Base-by-base conservation (phyloP, 2,888 invertebrate genomes). In the Lasioglossum calceatum region DNA sequence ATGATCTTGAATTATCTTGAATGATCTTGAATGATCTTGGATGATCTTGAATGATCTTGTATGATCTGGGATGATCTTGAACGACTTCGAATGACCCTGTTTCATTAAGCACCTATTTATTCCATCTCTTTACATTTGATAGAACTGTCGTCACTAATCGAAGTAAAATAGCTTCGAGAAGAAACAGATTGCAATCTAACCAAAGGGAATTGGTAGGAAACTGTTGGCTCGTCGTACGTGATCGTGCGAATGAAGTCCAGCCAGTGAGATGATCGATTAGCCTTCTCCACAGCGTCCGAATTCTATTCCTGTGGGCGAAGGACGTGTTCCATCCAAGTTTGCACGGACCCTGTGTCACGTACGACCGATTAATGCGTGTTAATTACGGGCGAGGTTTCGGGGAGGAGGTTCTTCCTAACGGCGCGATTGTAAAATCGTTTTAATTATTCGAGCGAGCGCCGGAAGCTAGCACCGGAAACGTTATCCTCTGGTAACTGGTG, bases 401-500 rank as follows among this genome's bases (percentile, higher is more conserved):
- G 36, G 67, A 0, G 36, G 39, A 70, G 50, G 16, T n/a, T 47
- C 36, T 47, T 27, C 67, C 16, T 61, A 47, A 47, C 73, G 73
- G 64, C 19, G 50, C 42, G 73, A 50, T 58, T 67, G 77, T 67
- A 85, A 81, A 85, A 79, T 67, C 75, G 67, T 81, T 85, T 85
- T 79, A 85, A 86, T 85, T 79, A 85, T 81, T 42, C 67, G n/a
- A 12, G 7, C 12, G 70, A 61, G 42, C 14, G 61, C 77, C 81
- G 64, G 77, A 50, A 78, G 71, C 72, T 36, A 79, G 36, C 16
- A 2, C 14, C n/a, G 27, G 47, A 5, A 54, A 36, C 76, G 54
- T 81, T 84, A 79, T 70, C 81, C 44, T 0, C n/a, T n/a, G 27
- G 72, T 79, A 85, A 78, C 70, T 79, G 82, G 70, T 79, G 77